Conservation (phyloP, 2,888 invertebrate genomes). For the Aspidapion aeneum region DNA sequence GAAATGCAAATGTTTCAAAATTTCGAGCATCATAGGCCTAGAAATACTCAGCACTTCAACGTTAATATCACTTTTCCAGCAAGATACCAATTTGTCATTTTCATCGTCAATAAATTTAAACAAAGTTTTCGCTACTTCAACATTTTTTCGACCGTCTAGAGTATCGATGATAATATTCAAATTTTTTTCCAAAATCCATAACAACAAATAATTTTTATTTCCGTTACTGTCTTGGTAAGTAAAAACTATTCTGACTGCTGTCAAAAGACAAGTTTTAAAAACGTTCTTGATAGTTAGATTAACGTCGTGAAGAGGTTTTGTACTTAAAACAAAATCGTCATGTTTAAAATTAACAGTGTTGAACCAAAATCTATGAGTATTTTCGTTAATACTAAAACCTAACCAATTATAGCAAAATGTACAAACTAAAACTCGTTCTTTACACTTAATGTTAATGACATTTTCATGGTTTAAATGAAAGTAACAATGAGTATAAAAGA, state of each 20-base stretch:
- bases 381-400: conserved; percentile 50
- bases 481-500: conserved; percentile 57
- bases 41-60: conserved; percentile 55
- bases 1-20: conserved; percentile 54
- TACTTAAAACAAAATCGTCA: conserved; percentile 31
- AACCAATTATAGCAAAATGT: conserved; percentile 58
- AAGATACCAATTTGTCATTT: conserved; percentile 49
- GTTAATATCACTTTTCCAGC: conserved; percentile 55
- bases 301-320: conserved; percentile 50
- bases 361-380: conserved; percentile 54
- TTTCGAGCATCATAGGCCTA: conserved; percentile 55
- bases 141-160: conserved; percentile 42
- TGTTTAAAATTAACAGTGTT: conserved; percentile 52
- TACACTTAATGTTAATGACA: conserved; percentile 48
- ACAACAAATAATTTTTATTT: conserved; percentile 52
- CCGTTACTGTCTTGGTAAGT: conserved; percentile 49
- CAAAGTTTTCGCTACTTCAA: conserved; percentile 55
- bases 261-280: conserved; percentile 52
- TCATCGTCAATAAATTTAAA: conserved; percentile 52
- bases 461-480: conserved; percentile 45
- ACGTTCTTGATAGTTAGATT: conserved; percentile 52
- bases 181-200: conserved; percentile 62
- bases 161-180: conserved; percentile 49
- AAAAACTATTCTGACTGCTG: conserved; percentile 55
- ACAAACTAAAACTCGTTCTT: conserved; percentile 55